Evolutionary conservation across 2,797 vertebrate genomes (phyloP), one percentile per base, ranked within the genome.

Genomic region (Labroides dimidiatus): DNA sequence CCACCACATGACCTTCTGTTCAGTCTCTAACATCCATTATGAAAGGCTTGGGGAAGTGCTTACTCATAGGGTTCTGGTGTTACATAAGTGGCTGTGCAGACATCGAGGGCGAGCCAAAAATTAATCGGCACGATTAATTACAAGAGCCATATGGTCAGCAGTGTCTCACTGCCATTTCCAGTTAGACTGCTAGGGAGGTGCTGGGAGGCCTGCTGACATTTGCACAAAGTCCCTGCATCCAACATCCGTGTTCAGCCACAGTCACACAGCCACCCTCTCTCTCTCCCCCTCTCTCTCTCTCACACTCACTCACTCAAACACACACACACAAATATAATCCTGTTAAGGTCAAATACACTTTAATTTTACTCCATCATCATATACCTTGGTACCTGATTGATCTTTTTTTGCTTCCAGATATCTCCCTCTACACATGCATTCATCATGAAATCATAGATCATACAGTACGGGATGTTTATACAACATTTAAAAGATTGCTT

Each of bases 51-150:
- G 68, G 79, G 78, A 84, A 79, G 79, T 58, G 75, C 75, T 81
- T 72, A 78, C 57, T 84, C 81, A 64, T 53, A 51, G 80, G 82
- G 59, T 81, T 82, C 68, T 64, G 64, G 72, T 76, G 60, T 89
- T 91, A 88, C 85, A 77, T 90, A 91, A 93, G 86, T 80, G 83
- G 85, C 89, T 88, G 82, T 78, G 89, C 82, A 84, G 89, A 89
- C 70, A 73, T 85, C 82, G 89, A 90, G 75, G 79, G 63, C 17
- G 62, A 89, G 93, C 93, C 93, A 94, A 91, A 92, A 90, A 87
- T 80, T 93, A 93, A 94, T 91, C 80, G 85, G 55, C 66, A 75
- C 87, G 84, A 94, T 95, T 94, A 93, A 93, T 93, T 94, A 94
- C 77, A 78, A 76, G 82, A 88, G 90, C 94, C 94, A 93, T 94